Evolutionary conservation across 2,888 invertebrate genomes (phyloP), one percentile per base, ranked within the genome.

Genomic region (Nebria brevicollis): DNA sequence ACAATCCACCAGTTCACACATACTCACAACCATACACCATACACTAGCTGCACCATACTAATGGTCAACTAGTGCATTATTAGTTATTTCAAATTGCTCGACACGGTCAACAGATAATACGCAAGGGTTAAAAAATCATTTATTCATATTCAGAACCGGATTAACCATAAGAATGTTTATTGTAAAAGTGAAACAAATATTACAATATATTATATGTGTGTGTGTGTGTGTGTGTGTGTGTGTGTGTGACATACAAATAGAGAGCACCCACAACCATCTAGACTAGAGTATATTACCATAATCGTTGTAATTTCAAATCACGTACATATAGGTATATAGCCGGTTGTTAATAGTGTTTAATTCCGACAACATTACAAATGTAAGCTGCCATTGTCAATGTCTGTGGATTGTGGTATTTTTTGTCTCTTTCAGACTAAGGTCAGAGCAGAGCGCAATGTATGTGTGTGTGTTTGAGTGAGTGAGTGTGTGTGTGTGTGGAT

Each of bases 251-350:
- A 34, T 5, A 34, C 4, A 34, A 5, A 34, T 20, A 20, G 20
- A 34, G 34, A 34, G 34, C 34, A 34, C 4, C 34, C 34, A 34
- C 34, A 2, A 34, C 5, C 34, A 34, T 34, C 34, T 25, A 66
- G 66, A 25, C 66, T 8, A 25, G 25, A 66, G 41, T 54, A 81
- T 81, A 81, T 81, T 81, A 81, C 65, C 81, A 81, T 81, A 81
- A 76, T 81, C 81, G 75, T 81, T 81, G 64, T 81, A 75, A 81
- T 75, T 81, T 81, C 79, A 73, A 7, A 43, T 81, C 81, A 81
- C 81, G 81, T 76, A 81, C 81, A 76, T 76, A 81, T 43, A 25
- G 75, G 72, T 41, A 72, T 75, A 80, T 75, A 75, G 74, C 20
- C 20, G 74, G 75, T 20, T 75, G 72, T 81, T 43, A 81, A 81